Evolutionary conservation across 2,797 vertebrate genomes (phyloP).

Genomic region (Neosilurus hyrtlii): DNA sequence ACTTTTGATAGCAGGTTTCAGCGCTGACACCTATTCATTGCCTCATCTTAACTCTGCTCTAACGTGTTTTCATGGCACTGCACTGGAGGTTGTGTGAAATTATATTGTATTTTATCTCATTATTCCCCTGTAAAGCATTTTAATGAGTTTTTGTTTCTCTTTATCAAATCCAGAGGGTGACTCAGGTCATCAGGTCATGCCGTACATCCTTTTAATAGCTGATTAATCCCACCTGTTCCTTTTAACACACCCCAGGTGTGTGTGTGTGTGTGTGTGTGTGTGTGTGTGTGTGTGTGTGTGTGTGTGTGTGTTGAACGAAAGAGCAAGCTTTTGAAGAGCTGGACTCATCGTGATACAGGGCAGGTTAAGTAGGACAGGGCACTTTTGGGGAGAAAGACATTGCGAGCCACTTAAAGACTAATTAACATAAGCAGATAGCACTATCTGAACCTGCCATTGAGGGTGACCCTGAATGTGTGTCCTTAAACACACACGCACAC

Average conservation of each 20-base stretch:
- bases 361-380: constrained; percentile 76
- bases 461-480: constrained; percentile 70
- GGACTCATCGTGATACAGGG: constrained; percentile 71
- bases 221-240: constrained; percentile 69
- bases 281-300: too few relatives aligned
- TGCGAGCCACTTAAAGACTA: constrained; percentile 75
- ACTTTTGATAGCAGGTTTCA: background rate
- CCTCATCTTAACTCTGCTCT: constrained; percentile 4
- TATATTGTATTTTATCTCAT: constrained; percentile 42
- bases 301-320: constrained; percentile 55
- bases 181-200: constrained; percentile 56
- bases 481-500: constrained; percentile 37
- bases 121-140: constrained; percentile 36
- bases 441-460: constrained; percentile 74
- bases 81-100: constrained; percentile 25
- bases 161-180: constrained; percentile 58
- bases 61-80: background rate
- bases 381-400: constrained; percentile 71
- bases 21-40: background rate
- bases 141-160: constrained; percentile 20
- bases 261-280: too few relatives aligned
- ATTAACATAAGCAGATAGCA: constrained; percentile 82
- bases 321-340: constrained; percentile 61
- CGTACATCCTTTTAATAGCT: constrained; percentile 73
- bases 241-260: constrained; percentile 34